phyloP scores from a whole-genome alignment of 2,888 invertebrate genomes.

The Lissonota sp. region DNA sequence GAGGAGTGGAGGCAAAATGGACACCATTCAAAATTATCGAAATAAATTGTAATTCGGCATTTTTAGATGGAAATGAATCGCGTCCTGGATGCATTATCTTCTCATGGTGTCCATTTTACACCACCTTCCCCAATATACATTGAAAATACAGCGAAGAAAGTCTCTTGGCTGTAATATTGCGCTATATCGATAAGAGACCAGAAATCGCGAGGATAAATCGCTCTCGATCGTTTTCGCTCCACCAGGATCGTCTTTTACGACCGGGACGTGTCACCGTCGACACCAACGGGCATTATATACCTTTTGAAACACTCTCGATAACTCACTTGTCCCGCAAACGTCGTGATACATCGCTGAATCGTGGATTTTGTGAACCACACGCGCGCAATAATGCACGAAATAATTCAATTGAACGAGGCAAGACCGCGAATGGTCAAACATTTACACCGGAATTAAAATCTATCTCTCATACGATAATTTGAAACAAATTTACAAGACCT shows the following conservation, averaged over 20 bases:
- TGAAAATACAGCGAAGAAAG: too few species aligned
- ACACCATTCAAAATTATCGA: too few species aligned
- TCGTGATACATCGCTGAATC: constrained; percentile 75
- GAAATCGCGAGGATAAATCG: constrained; percentile 21
- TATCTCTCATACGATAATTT: too few species aligned
- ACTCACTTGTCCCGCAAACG: neutral
- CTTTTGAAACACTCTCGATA: constrained; percentile 36
- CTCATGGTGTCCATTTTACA: too few species aligned
- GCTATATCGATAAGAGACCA: constrained; percentile 25
- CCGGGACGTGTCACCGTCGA: constrained; percentile 78
- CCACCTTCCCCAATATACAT: too few species aligned
- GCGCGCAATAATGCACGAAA: neutral
- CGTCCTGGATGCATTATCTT: too few species aligned
- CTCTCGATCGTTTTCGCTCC: constrained; percentile 42
- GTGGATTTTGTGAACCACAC: constrained; percentile 52
- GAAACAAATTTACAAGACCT: too few species aligned
- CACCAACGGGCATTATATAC: constrained; percentile 73
- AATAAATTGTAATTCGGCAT: too few species aligned
- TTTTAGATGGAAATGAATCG: too few species aligned
- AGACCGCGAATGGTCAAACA: neutral
- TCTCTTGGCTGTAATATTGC: too few species aligned
- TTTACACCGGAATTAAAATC: too few species aligned
- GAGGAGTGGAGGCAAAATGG: too few species aligned
- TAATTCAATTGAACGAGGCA: neutral
- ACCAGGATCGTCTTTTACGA: constrained; percentile 75